Base-by-base conservation (phyloP, 2,888 invertebrate species). In the Helleia helle region DNA sequence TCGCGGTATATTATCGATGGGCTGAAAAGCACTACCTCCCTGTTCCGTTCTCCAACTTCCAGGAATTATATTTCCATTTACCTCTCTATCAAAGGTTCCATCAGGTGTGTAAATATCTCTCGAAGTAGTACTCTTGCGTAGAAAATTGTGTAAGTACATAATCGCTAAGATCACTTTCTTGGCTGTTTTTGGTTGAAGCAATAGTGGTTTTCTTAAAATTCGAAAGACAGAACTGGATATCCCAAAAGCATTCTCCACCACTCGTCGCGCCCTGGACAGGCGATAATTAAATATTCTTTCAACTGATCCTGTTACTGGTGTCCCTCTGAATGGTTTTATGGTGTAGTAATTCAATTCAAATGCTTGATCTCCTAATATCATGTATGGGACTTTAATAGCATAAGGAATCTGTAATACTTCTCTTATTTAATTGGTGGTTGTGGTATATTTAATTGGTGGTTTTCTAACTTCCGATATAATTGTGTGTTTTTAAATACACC, bases 11-110 rank as follows among this genome's bases (percentile, higher is more conserved):
- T n/a, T 26, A 49, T 45, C 4, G 42, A 39, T 40, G 43, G 36
- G 40, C 49, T 47, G 17, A 48, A 24, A 48, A 43, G 41, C 36
- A 49, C 26, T 49, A 48, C 31, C 41, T 42, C 46, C 42, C 41
- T 40, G 30, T 49, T n/a, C 51, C 25, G 43, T 36, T 31, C 51
- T 41, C 51, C 51, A 49, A 38, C 36, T 37, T 15, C 47, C 47
- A 14, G 42, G 44, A 40, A 46, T 40, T 41, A 49, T 4, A 42
- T 34, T 40, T n/a, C 47, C 47, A 36, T 51, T 43, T 40, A 30
- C 39, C 41, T 46, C 41, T 31, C 43, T 36, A 42, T 48, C 47
- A 39, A 47, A 50, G 34, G 42, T 46, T 40, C 38, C 44, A 12
- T 41, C 46, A 26, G 42, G 40, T 39, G 41, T 39, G 25, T 46